Evolutionary conservation across 2,113 vertebrate species (phyloP).

Genomic region (Micronycteris hirsuta): DNA sequence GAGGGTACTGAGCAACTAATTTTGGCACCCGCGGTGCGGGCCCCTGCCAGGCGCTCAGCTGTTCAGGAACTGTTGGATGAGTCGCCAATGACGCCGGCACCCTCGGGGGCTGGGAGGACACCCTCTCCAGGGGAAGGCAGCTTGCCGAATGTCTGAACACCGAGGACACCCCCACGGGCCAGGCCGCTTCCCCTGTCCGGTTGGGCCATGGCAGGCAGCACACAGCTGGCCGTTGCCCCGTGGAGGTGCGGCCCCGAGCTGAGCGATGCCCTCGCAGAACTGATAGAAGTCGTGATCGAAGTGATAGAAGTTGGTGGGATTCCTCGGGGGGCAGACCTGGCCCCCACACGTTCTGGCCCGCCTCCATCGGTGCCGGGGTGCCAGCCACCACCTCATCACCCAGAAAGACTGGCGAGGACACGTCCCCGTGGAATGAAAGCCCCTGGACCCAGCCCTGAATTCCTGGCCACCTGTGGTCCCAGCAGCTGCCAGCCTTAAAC

Average conservation of each 20-base stretch:
- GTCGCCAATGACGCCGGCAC: fast-evolving
- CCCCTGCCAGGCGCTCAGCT: not conserved
- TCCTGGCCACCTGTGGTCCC: not conserved
- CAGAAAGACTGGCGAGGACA: not conserved
- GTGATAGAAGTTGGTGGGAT: not conserved
- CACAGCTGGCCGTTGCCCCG: fast-evolving
- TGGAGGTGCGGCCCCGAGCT: fast-evolving
- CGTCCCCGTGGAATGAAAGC: fast-evolving
- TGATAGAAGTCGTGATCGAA: fast-evolving
- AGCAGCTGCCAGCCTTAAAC: fast-evolving
- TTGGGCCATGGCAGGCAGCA: fast-evolving
- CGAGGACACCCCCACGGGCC: fast-evolving
- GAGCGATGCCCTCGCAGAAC: not conserved
- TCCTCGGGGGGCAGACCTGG: not conserved
- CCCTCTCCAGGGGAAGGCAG: fast-evolving
- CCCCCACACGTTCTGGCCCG: fast-evolving
- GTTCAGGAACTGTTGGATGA: fast-evolving
- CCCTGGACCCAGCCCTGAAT: not conserved
- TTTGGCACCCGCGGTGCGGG: fast-evolving
- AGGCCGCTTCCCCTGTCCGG: fast-evolving
- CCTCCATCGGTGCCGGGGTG: fast-evolving
- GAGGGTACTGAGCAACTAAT: fast-evolving
- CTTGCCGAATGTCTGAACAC: fast-evolving
- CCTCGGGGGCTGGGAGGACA: not conserved
- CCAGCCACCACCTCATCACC: not conserved